Percentiles rank a stretch among this genome's conserved stretches.
Evolutionary conservation across 1,140 invertebrate genomes (phyloP).

Genomic region (Drosophila tropicalis): DNA sequence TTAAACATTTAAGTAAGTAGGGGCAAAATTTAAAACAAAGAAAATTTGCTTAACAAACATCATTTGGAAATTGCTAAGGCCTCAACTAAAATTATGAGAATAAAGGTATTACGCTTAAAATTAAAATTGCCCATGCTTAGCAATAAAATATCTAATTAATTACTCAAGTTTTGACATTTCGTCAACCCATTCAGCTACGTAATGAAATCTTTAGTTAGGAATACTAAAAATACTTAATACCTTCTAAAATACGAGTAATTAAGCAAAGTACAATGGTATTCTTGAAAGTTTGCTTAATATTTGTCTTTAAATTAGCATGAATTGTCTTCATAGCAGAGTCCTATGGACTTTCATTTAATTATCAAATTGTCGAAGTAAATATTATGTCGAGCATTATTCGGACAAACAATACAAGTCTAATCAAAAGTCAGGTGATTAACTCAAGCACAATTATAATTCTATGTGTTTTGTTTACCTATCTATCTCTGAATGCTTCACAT

Average conservation of each 20-base stretch:
- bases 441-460: conserved; percentile 7
- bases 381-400: background rate
- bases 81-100: no score
- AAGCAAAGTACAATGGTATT: background rate
- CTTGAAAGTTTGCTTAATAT: background rate
- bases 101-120: no score
- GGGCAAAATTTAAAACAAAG: no score
- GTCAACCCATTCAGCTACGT: no score
- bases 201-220: no score
- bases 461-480: background rate
- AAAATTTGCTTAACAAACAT: no score
- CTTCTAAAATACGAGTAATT: background rate
- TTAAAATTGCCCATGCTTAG: no score
- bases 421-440: conserved; percentile 3
- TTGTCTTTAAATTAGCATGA: background rate
- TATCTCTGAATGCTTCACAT: conserved; percentile 1
- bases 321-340: background rate
- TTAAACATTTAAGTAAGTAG: no score
- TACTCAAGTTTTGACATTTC: no score
- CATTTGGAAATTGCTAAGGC: background rate
- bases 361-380: background rate
- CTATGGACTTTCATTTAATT: background rate
- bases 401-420: background rate
- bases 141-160: no score
- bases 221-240: no score